phyloP scores from a whole-genome alignment of 2,113 vertebrate species.

The Tragulus kanchil region DNA sequence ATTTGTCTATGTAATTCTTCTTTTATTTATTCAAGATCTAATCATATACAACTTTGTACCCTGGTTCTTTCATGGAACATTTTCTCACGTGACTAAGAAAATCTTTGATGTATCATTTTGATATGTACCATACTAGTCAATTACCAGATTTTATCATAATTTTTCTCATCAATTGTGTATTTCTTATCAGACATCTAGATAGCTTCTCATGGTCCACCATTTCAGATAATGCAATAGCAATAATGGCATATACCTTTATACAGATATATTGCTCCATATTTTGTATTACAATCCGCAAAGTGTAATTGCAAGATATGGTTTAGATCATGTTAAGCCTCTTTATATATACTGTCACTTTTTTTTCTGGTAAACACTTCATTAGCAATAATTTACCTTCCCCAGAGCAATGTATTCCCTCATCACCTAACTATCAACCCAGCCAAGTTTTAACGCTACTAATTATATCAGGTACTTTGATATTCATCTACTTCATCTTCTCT shows the following conservation, averaged over 20 bases:
- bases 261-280: not conserved
- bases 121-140: not conserved
- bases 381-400: not conserved
- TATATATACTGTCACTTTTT: not conserved
- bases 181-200: not conserved
- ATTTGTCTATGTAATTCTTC: not conserved
- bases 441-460: conserved; percentile 2
- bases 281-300: not conserved
- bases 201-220: not conserved
- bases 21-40: not conserved
- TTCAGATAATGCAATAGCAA: not conserved
- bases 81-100: not conserved
- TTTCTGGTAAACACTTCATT: not conserved
- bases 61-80: not conserved
- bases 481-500: conserved; percentile 30
- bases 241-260: not conserved
- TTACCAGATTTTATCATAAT: not conserved
- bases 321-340: not conserved
- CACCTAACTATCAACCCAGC: not conserved
- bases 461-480: not conserved
- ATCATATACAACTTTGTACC: not conserved
- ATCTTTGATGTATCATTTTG: not conserved
- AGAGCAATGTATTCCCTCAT: not conserved
- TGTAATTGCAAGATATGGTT: not conserved
- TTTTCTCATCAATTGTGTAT: conserved; percentile 26